Percentiles rank a stretch among this genome's conserved stretches.
phyloP scores from a whole-genome alignment of 1,140 invertebrate genomes.

The Drosophila busckii region DNA sequence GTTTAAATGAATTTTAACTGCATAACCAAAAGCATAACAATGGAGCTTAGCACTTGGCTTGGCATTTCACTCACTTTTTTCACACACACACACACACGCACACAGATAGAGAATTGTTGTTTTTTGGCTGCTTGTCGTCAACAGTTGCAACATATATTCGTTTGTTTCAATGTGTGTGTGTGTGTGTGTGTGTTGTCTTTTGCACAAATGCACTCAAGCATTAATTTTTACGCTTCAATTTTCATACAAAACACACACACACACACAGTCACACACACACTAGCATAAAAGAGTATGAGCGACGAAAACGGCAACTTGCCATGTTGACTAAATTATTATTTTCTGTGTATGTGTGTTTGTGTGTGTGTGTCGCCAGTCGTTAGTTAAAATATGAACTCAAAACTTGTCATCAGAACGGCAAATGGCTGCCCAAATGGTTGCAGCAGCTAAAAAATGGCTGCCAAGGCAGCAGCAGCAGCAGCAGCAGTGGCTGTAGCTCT shows the following conservation, averaged over 20 bases:
- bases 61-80: neutral
- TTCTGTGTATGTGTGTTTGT: slow-evolving; percentile 21
- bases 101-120: too few species aligned
- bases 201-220: slow-evolving; percentile 64
- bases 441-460: slow-evolving; percentile 52
- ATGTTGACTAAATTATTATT: slow-evolving; percentile 70
- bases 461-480: slow-evolving; percentile 37
- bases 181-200: slow-evolving; percentile 57
- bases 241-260: slow-evolving; percentile 47
- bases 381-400: slow-evolving; percentile 66
- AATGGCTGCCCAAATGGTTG: slow-evolving; percentile 25
- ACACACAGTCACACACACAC: neutral
- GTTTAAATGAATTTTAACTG: neutral
- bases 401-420: slow-evolving; percentile 49
- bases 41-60: too few species aligned
- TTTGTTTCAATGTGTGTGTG: slow-evolving; percentile 8
- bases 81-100: too few species aligned
- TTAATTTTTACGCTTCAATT: slow-evolving; percentile 73
- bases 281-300: neutral
- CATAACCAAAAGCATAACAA: neutral
- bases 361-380: slow-evolving; percentile 47
- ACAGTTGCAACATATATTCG: slow-evolving; percentile 25
- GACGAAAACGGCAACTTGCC: slow-evolving; percentile 17
- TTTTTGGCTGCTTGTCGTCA: slow-evolving; percentile 34
- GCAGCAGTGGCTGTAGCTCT: slow-evolving; percentile 37